These are phyloP conservation scores for Orycteropus afer DNA, from an alignment of 2,113 vertebrate genomes.

Conservation along the genomic window DNA sequence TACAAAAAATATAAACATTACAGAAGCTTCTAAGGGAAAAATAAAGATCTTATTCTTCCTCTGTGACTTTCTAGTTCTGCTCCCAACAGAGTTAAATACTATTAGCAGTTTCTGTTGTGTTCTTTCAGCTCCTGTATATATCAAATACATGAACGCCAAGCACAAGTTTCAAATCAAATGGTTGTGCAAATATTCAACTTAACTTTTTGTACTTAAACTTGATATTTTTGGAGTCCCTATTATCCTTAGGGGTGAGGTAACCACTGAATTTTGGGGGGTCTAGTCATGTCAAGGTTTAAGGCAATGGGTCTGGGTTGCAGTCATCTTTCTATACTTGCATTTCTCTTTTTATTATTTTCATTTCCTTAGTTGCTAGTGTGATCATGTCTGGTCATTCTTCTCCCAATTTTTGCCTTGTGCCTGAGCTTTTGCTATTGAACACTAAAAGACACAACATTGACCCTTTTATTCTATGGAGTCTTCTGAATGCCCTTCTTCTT, in stretches of 20 bases:
- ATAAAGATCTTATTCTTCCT: background rate
- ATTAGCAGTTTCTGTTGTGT: background rate
- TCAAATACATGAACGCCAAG: background rate
- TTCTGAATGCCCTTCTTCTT: background rate
- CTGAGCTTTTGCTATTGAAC: background rate
- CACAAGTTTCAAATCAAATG: background rate
- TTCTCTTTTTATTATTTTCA: background rate
- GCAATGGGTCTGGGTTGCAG: background rate
- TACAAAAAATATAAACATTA: background rate
- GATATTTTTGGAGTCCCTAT: background rate
- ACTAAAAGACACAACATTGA: background rate
- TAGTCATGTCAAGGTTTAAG: background rate
- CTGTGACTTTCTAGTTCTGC: background rate
- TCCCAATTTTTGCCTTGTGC: background rate
- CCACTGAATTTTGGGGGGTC: background rate
- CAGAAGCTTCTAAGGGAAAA: background rate
- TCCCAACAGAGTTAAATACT: background rate
- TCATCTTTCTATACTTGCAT: background rate
- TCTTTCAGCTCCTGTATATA: background rate
- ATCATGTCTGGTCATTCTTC: background rate
- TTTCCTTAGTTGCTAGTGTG: background rate
- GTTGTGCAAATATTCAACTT: background rate
- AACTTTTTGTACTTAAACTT: background rate
- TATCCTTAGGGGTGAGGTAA: background rate
- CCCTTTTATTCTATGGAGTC: background rate